These are phyloP conservation scores for Cichladusa arquata DNA, from an alignment of 2,113 vertebrate species.

Conservation along the genomic window DNA sequence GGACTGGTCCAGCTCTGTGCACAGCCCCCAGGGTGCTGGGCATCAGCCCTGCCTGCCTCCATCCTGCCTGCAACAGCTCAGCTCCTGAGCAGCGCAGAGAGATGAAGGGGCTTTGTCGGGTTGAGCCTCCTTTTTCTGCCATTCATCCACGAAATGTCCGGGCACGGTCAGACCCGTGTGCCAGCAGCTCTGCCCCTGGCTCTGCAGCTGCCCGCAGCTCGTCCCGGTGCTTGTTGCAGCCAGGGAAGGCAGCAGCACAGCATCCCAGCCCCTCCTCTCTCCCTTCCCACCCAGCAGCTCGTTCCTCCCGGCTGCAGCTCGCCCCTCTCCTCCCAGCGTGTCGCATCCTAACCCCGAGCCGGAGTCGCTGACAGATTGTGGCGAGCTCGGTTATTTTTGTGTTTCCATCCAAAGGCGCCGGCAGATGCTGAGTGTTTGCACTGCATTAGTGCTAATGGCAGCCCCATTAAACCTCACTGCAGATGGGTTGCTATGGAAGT, in stretches of 20 bases:
- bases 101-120: not conserved
- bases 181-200: not conserved
- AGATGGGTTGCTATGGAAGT: constrained; percentile 87
- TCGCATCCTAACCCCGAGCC: not conserved
- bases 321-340: not conserved
- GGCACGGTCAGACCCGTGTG: fast-evolving
- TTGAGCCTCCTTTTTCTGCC: not conserved
- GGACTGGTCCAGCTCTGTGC: not conserved
- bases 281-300: not conserved
- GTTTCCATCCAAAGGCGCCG: constrained; percentile 76
- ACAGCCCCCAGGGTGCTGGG: not conserved
- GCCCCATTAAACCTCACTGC: constrained; percentile 83
- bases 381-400: constrained; percentile 56
- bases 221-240: not conserved
- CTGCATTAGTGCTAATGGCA: constrained; percentile 91
- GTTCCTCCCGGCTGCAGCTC: constrained; percentile 30
- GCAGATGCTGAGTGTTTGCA: constrained; percentile 87
- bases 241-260: not conserved
- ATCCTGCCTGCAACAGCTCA: not conserved
- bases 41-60: not conserved
- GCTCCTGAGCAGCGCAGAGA: not conserved
- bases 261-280: not conserved
- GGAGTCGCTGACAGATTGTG: constrained; percentile 37
- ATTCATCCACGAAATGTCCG: fast-evolving
- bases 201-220: not conserved